phyloP scores from a whole-genome alignment of 2,797 vertebrate species.

The Dryobates pubescens region DNA sequence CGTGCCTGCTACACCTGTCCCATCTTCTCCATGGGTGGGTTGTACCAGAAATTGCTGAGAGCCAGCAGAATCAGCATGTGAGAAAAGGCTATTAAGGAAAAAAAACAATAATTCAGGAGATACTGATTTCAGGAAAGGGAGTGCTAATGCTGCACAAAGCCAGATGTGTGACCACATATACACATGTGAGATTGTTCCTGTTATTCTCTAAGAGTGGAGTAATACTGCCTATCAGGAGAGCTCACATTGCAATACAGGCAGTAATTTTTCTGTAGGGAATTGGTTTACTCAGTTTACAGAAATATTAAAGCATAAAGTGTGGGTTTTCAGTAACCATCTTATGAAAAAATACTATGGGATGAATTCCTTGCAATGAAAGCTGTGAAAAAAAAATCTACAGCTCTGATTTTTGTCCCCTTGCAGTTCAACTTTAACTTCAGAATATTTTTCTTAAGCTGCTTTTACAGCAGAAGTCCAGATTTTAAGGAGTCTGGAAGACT shows the following conservation, averaged over 20 bases:
- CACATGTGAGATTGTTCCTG: neutral
- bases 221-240: neutral
- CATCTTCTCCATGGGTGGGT: fast-evolving
- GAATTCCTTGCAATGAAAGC: neutral
- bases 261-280: slow-evolving; percentile 9
- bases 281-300: slow-evolving; percentile 31
- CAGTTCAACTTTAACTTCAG: neutral
- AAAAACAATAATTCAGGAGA: neutral
- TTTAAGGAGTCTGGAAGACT: slow-evolving; percentile 25
- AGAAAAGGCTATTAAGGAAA: neutral
- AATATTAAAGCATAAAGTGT: neutral
- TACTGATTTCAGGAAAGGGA: slow-evolving; percentile 50
- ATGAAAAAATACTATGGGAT: neutral
- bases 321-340: neutral
- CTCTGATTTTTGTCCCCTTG: neutral
- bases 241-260: neutral
- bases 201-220: neutral
- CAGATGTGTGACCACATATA: slow-evolving; percentile 32
- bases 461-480: slow-evolving; percentile 19
- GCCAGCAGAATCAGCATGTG: neutral
- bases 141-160: slow-evolving; percentile 15
- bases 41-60: neutral
- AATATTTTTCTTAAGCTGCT: slow-evolving; percentile 2
- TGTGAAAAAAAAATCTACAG: neutral
- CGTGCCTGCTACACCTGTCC: neutral